Percentiles rank a stretch among this genome's conserved stretches.
These are phyloP conservation scores for Patella ulyssiponensis DNA, from an alignment of 2,888 invertebrate species.

Conservation along the genomic window DNA sequence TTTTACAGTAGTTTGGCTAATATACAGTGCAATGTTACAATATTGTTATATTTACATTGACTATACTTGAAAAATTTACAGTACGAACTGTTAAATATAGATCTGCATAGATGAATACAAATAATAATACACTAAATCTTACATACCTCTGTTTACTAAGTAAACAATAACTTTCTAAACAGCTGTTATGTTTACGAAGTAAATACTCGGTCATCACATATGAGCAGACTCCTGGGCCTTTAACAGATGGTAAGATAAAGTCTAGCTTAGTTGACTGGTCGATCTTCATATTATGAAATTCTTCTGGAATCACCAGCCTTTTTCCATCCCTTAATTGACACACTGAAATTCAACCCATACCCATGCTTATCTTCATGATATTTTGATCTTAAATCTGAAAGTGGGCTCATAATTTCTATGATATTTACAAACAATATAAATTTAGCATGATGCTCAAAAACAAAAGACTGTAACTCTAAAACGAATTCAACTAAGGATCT, in stretches of 20 bases:
- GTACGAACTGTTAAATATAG: not conserved
- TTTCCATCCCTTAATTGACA: not conserved
- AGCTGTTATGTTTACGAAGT: conserved; percentile 56
- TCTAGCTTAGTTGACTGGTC: conserved; percentile 36
- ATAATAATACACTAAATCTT: not conserved
- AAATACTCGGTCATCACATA: conserved; percentile 57
- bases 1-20: no score
- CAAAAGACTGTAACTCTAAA: no score
- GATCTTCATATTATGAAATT: conserved; percentile 38
- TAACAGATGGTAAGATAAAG: conserved; percentile 42
- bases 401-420: no score
- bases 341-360: not conserved
- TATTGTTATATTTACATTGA: no score
- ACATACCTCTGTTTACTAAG: conserved; percentile 34
- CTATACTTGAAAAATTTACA: no score
- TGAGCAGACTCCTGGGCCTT: conserved; percentile 57
- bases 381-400: no score
- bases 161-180: conserved; percentile 49
- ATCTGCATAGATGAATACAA: conserved; percentile 1
- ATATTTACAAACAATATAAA: no score
- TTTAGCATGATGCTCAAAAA: no score
- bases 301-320: conserved; percentile 31
- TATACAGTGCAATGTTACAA: no score
- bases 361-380: no score
- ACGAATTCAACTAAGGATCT: no score